A percentile compares a stretch with the other conserved stretches of the same genome.
Conservation (phyloP, 1,140 invertebrate genomes). For the Leptoteleia sp. region DNA sequence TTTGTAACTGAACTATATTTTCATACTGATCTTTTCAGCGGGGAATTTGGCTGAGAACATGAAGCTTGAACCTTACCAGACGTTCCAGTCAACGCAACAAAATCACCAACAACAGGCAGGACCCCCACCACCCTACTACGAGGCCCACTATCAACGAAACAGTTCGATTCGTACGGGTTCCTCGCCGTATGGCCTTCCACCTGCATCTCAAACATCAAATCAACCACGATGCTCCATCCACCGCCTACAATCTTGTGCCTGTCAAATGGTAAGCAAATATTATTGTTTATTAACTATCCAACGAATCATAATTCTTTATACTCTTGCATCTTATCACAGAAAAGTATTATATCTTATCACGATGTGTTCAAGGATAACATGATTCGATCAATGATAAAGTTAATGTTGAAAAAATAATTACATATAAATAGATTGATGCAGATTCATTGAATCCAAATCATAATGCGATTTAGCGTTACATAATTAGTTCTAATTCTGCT, state of each 20-base stretch:
- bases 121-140: constrained; percentile 80
- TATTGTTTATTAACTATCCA: constrained; percentile 15
- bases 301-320: background rate
- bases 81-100: constrained; percentile 77
- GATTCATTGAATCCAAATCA: background rate
- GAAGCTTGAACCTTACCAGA: constrained; percentile 87
- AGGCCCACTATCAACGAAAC: constrained; percentile 78
- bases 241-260: constrained; percentile 84
- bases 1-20: too few relatives aligned
- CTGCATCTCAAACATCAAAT: constrained; percentile 75
- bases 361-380: background rate
- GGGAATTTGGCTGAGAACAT: constrained; percentile 92
- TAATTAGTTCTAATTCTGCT: background rate
- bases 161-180: constrained; percentile 79
- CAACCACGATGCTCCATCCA: constrained; percentile 84
- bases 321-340: background rate
- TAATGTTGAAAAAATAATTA: background rate
- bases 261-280: constrained; percentile 75
- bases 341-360: background rate
- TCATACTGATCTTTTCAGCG: constrained; percentile 81
- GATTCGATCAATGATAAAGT: background rate
- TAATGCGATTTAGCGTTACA: background rate
- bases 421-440: background rate
- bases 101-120: constrained; percentile 82
- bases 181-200: constrained; percentile 80